Percentiles rank a stretch among this genome's conserved stretches.
Conservation (phyloP, 2,113 vertebrate genomes). For the Dunckerocampus dactyliophorus region DNA sequence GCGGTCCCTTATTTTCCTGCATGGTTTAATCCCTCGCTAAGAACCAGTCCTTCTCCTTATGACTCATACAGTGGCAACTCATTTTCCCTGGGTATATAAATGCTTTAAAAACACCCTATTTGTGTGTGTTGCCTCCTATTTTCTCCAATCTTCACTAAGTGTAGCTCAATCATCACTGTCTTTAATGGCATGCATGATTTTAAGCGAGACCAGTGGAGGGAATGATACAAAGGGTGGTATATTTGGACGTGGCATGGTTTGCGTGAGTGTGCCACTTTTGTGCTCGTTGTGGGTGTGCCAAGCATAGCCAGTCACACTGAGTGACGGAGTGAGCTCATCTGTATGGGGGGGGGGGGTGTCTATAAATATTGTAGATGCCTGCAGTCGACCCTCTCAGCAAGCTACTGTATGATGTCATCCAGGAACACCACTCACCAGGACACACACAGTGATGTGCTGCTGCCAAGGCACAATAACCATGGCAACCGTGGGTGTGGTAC, state of each 20-base stretch:
- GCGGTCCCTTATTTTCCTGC: constrained; percentile 30
- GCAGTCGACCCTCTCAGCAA: constrained; percentile 59
- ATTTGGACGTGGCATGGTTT: constrained; percentile 48
- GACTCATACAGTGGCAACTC: constrained; percentile 46
- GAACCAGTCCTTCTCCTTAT: constrained; percentile 37
- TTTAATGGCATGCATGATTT: not conserved
- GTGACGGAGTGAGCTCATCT: constrained; percentile 69
- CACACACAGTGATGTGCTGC: constrained; percentile 45
- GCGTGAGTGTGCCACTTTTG: constrained; percentile 51
- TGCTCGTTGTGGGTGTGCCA: constrained; percentile 24
- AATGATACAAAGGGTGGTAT: constrained; percentile 24
- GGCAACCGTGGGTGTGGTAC: constrained; percentile 52
- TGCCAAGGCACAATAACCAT: constrained; percentile 53
- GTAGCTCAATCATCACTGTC: constrained; percentile 12
- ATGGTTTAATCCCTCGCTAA: constrained; percentile 42
- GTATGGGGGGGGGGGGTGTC: constrained; percentile 46
- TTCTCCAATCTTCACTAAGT: constrained; percentile 10
- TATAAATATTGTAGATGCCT: constrained; percentile 74
- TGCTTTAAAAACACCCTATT: constrained; percentile 16
- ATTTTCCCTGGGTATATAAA: constrained; percentile 34
- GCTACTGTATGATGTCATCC: constrained; percentile 69
- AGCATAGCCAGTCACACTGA: constrained; percentile 49
- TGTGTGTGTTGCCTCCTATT: constrained; percentile 3
- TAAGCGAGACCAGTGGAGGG: not conserved
- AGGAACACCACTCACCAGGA: constrained; percentile 46